A percentile compares a stretch with the other conserved stretches of the same genome.
These are phyloP conservation scores for Brachyhypopomus gauderio DNA, from an alignment of 2,113 vertebrate species.

Conservation along the genomic window DNA sequence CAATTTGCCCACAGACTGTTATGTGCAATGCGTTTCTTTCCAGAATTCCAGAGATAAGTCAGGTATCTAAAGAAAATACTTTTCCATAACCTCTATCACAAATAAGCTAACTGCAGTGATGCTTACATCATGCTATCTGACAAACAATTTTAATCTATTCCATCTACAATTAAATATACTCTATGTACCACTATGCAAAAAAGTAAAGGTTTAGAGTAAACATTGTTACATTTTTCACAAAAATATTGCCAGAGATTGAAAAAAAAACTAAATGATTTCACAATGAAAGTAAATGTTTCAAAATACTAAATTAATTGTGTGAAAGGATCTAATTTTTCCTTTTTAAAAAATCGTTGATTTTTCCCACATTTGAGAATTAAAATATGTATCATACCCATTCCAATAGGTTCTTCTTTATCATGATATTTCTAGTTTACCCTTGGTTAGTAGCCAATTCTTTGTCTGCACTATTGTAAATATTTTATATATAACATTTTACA, in stretches of 20 bases:
- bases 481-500: constrained; percentile 58
- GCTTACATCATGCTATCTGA: constrained; percentile 13
- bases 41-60: constrained; percentile 44
- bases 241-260: not conserved
- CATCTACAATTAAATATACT: constrained; percentile 3
- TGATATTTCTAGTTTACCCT: constrained; percentile 47
- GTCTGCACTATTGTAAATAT: constrained; percentile 75
- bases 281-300: not conserved
- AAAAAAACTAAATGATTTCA: not conserved
- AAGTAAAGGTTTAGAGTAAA: constrained; percentile 26
- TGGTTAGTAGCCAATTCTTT: constrained; percentile 64
- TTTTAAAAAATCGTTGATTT: not conserved
- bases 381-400: too few relatives aligned
- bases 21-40: constrained; percentile 48
- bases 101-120: constrained; percentile 34
- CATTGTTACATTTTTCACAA: constrained; percentile 10
- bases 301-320: not conserved
- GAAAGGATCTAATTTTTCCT: too few relatives aligned
- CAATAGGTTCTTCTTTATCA: too few relatives aligned
- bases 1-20: constrained; percentile 46
- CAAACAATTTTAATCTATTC: constrained; percentile 1
- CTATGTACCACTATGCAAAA: constrained; percentile 50
- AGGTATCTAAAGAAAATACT: constrained; percentile 39
- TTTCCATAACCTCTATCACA: constrained; percentile 33
- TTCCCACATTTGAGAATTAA: not conserved